Conservation (phyloP, 2,113 vertebrate species). For the Phrynocephalus versicolor region DNA sequence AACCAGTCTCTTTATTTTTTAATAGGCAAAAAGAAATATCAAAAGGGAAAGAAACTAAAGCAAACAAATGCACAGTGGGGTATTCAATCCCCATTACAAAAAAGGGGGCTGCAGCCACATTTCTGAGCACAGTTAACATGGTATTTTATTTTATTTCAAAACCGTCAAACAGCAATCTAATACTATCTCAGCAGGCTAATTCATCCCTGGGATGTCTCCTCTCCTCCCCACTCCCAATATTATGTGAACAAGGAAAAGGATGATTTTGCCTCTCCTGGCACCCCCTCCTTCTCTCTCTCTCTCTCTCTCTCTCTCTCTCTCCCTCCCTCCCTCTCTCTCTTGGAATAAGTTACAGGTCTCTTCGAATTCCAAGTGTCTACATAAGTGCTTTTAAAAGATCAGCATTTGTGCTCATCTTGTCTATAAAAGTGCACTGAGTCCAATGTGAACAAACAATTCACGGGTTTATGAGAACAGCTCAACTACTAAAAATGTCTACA, state of each 20-base stretch:
- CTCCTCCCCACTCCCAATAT: neutral
- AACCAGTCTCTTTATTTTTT: conserved; percentile 51
- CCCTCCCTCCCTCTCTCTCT: neutral
- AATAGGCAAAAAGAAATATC: conserved; percentile 29
- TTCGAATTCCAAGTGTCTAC: neutral
- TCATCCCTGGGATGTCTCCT: neutral
- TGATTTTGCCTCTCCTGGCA: neutral
- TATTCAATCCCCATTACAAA: conserved; percentile 37
- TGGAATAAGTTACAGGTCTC: conserved; percentile 17
- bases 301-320: neutral
- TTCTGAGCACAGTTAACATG: neutral
- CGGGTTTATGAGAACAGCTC: neutral
- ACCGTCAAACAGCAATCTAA: neutral
- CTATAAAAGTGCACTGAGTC: conserved; percentile 27
- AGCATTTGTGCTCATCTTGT: conserved; percentile 9
- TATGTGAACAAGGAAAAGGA: neutral
- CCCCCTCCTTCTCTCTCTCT: neutral
- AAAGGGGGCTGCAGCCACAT: neutral
- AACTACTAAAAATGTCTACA: conserved; percentile 23
- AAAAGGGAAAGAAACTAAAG: conserved; percentile 43
- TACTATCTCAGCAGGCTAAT: conserved; percentile 9
- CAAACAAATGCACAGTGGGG: conserved; percentile 34
- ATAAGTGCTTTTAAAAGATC: conserved; percentile 8
- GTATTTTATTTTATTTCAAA: neutral
- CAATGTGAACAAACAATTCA: conserved; percentile 23